Percentiles rank a stretch among this genome's conserved stretches.
These are phyloP conservation scores for Myotis davidii DNA, from an alignment of 2,113 vertebrate species.

Conservation along the genomic window DNA sequence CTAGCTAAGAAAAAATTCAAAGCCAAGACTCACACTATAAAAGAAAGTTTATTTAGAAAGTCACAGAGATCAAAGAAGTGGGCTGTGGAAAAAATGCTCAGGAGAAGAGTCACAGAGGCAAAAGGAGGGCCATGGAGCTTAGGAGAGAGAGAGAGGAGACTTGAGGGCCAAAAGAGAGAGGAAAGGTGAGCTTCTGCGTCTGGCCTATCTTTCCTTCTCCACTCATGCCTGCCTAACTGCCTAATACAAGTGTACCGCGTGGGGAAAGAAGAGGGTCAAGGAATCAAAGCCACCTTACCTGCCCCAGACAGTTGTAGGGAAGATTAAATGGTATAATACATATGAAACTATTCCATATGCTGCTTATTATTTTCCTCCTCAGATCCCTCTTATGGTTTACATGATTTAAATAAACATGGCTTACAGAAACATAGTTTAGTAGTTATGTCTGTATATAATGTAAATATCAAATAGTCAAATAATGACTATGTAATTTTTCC, in stretches of 20 bases:
- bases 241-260: not conserved
- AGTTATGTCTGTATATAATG: not conserved
- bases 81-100: not conserved
- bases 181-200: not conserved
- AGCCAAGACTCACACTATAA: too few relatives aligned
- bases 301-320: not conserved
- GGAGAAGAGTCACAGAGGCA: not conserved
- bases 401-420: not conserved
- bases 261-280: not conserved
- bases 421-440: slow-evolving; percentile 22
- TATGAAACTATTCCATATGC: not conserved
- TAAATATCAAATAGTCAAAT: slow-evolving; percentile 42
- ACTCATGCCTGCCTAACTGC: not conserved
- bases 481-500: not conserved
- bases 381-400: not conserved
- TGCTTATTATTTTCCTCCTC: slow-evolving; percentile 9
- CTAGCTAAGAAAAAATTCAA: too few relatives aligned
- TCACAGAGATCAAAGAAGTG: not conserved
- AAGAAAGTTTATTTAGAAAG: too few relatives aligned
- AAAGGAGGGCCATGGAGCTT: not conserved
- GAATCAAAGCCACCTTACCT: not conserved
- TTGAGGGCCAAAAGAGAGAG: not conserved
- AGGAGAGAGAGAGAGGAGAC: not conserved
- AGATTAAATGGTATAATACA: not conserved
- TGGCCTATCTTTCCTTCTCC: not conserved